Percentiles rank a stretch among this genome's conserved stretches.
These are phyloP conservation scores for Campylomormyrus numenius DNA, from an alignment of 2,113 vertebrate genomes.

Conservation along the genomic window DNA sequence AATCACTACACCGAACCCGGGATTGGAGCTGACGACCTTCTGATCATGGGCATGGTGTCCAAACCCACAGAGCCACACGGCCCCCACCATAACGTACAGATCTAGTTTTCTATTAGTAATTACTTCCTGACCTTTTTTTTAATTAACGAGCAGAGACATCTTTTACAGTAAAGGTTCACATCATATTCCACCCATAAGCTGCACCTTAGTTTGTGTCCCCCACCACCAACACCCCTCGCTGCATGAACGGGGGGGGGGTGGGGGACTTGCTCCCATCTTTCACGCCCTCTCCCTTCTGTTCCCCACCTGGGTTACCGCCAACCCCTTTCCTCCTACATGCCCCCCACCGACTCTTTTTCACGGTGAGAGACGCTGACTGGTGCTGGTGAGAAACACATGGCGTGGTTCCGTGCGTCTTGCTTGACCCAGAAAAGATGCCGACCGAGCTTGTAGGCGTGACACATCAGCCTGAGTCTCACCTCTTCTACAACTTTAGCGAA, in stretches of 20 bases:
- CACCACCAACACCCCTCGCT: not conserved
- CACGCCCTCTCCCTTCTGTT: not conserved
- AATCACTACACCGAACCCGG: not conserved
- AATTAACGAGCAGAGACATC: not conserved
- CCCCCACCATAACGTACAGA: not conserved
- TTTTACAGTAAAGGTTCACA: not conserved
- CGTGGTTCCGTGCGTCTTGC: not conserved
- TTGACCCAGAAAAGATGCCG: not conserved
- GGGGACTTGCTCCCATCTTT: not conserved
- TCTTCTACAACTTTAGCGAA: slow-evolving; percentile 89
- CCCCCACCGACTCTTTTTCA: not conserved
- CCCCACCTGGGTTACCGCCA: not conserved
- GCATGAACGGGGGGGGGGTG: not conserved
- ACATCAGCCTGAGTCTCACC: slow-evolving; percentile 60
- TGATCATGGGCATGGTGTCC: not conserved
- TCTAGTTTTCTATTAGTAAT: not conserved
- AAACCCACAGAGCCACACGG: not conserved
- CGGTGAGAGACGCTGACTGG: not conserved
- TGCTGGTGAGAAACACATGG: not conserved
- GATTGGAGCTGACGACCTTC: not conserved
- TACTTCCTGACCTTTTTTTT: not conserved
- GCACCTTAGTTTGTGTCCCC: not conserved
- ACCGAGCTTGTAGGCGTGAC: not conserved
- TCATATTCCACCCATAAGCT: not conserved
- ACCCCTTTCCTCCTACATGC: not conserved